phyloP scores from a whole-genome alignment of 1,140 invertebrate genomes.

The Heliothis virescens region DNA sequence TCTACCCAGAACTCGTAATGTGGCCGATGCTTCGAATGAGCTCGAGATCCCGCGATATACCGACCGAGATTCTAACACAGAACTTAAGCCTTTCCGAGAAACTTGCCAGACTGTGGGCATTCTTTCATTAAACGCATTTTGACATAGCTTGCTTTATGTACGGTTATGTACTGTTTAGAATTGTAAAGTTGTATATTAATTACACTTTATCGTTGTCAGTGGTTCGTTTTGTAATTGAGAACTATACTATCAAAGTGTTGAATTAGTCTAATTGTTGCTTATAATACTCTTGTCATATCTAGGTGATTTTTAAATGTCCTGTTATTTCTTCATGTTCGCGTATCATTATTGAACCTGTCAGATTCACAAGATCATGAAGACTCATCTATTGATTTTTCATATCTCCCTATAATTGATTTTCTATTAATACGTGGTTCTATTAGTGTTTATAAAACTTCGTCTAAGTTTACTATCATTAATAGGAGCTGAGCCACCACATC shows the following conservation, averaged over 20 bases:
- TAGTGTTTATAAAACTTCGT: background rate
- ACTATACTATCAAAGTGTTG: too few species aligned
- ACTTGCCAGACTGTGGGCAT: conserved; percentile 36
- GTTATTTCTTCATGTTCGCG: too few species aligned
- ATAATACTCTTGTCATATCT: too few species aligned
- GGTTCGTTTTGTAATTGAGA: background rate
- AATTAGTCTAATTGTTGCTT: too few species aligned
- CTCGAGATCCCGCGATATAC: conserved; percentile 38
- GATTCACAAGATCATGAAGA: background rate
- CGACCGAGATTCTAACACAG: conserved; percentile 42
- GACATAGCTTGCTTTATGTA: conserved; percentile 18
- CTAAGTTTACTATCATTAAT: background rate
- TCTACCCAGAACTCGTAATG: conserved; percentile 43
- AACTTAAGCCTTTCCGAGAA: conserved; percentile 45
- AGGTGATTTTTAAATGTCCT: too few species aligned
- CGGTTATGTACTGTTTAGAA: conserved; percentile 25
- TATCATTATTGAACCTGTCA: background rate
- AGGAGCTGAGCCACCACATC: background rate
- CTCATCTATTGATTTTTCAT: background rate
- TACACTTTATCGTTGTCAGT: background rate
- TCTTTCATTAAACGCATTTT: conserved; percentile 45
- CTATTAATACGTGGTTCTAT: background rate
- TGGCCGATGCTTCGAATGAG: conserved; percentile 24
- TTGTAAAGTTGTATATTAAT: conserved; percentile 31
- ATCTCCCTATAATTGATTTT: background rate